These are phyloP conservation scores for Sander lucioperca DNA, from an alignment of 2,113 vertebrate genomes.

Conservation along the genomic window DNA sequence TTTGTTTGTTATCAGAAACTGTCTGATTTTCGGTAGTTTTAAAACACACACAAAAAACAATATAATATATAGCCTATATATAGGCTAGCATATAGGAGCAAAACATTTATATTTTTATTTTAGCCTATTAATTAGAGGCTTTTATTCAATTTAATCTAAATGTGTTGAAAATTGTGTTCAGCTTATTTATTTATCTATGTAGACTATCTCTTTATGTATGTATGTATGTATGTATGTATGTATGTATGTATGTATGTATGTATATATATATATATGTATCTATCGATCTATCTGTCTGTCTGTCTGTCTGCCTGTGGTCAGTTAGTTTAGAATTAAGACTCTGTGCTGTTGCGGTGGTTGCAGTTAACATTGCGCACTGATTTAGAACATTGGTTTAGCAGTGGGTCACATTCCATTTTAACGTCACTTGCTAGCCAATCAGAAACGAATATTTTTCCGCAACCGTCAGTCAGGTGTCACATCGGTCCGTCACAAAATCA, in stretches of 20 bases:
- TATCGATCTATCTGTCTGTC: too few relatives aligned
- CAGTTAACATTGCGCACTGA: slow-evolving; percentile 1
- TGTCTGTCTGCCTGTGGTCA: background rate
- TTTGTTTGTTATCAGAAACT: background rate
- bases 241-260: too few relatives aligned
- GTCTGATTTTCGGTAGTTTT: background rate
- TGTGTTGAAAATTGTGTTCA: too few relatives aligned
- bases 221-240: too few relatives aligned
- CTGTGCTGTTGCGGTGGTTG: slow-evolving; percentile 37
- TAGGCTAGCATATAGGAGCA: too few relatives aligned
- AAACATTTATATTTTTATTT: too few relatives aligned
- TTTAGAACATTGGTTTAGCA: background rate
- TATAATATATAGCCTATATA: background rate
- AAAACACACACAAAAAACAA: background rate
- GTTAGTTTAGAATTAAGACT: background rate
- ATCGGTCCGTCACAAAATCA: slow-evolving; percentile 1
- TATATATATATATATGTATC: too few relatives aligned
- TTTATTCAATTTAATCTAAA: too few relatives aligned
- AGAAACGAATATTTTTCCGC: background rate
- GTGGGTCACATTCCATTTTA: background rate
- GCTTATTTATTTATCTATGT: too few relatives aligned
- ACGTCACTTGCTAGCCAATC: slow-evolving; percentile 37
- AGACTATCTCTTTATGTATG: too few relatives aligned
- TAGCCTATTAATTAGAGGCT: too few relatives aligned
- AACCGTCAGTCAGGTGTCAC: slow-evolving; percentile 7